phyloP scores from a whole-genome alignment of 2,113 vertebrate genomes.

The Burhinus bistriatus region DNA sequence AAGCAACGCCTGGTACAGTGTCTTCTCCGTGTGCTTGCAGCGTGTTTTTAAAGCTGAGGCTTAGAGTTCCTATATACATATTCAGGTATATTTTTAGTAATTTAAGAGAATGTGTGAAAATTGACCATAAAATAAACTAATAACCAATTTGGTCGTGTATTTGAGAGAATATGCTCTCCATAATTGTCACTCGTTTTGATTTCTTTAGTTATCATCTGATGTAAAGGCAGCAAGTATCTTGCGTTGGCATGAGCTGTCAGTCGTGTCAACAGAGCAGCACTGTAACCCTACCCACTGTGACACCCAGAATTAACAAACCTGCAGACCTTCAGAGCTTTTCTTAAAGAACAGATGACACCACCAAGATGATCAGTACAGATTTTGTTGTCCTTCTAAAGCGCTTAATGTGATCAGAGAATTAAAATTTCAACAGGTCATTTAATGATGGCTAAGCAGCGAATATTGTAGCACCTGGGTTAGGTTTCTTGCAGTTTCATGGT shows the following conservation, averaged over 20 bases:
- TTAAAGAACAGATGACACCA: constrained; percentile 73
- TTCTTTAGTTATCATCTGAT: constrained; percentile 19
- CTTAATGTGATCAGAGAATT: constrained; percentile 87
- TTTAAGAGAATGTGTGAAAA: not conserved
- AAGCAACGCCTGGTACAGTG: too few relatives aligned
- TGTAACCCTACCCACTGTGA: constrained; percentile 70
- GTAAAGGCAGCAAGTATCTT: constrained; percentile 35
- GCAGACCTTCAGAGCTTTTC: constrained; percentile 45
- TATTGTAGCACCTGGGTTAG: constrained; percentile 52
- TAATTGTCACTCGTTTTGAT: constrained; percentile 49
- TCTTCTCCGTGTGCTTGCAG: not conserved
- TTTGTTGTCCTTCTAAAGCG: constrained; percentile 79
- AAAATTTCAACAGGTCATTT: constrained; percentile 81
- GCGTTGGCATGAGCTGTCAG: constrained; percentile 63
- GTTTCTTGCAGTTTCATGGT: constrained; percentile 67
- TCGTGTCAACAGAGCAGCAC: constrained; percentile 47
- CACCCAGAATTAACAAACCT: constrained; percentile 52
- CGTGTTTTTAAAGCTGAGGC: not conserved
- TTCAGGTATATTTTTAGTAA: not conserved
- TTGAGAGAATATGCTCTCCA: not conserved
- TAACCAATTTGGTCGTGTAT: not conserved
- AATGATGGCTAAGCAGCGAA: constrained; percentile 65
- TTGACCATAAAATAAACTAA: not conserved
- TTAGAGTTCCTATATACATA: not conserved
- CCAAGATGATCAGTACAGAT: constrained; percentile 69